A percentile compares a stretch with the other conserved stretches of the same genome.
Conservation (phyloP, 2,888 invertebrate genomes). For the Rutpela maculata region DNA sequence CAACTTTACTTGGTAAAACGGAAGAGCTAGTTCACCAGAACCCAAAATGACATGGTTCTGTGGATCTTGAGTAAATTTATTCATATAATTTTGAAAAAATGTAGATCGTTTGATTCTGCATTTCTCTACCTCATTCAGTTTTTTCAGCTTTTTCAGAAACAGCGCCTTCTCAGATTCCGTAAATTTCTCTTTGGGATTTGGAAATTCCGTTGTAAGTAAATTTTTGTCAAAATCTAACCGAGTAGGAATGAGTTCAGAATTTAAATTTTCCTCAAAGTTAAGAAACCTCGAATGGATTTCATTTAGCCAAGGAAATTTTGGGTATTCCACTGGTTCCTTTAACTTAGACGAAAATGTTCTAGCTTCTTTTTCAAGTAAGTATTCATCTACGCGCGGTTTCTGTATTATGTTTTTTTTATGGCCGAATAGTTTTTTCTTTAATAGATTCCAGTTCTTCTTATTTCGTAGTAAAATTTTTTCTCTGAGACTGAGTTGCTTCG, state of each 20-base stretch:
- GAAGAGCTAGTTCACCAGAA: constrained; percentile 48
- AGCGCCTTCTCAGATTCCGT: constrained; percentile 43
- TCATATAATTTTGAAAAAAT: constrained; percentile 5
- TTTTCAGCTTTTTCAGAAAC: constrained; percentile 59
- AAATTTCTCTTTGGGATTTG: constrained; percentile 32
- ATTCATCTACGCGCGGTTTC: background rate
- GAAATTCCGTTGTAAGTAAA: background rate
- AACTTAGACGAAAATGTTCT: background rate
- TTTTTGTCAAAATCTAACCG: background rate
- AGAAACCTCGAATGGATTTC: constrained; percentile 2
- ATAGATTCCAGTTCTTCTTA: constrained; percentile 42
- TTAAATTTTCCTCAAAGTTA: background rate
- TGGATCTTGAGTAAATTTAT: background rate
- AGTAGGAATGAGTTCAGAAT: background rate
- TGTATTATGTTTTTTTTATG: background rate
- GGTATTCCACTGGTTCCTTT: constrained; percentile 7
- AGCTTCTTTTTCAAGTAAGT: background rate
- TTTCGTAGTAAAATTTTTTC: constrained; percentile 46
- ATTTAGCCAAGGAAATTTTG: background rate
- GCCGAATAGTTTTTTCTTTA: constrained; percentile 45
- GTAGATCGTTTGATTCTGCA: constrained; percentile 41
- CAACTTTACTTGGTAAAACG: constrained; percentile 51
- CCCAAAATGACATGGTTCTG: constrained; percentile 45
- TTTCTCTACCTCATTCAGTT: constrained; percentile 54
- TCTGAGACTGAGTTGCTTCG: constrained; percentile 39